Evolutionary conservation across 92 coral and sea anemone species (phyloP).

Genomic region (Galaxea fascicularis): DNA sequence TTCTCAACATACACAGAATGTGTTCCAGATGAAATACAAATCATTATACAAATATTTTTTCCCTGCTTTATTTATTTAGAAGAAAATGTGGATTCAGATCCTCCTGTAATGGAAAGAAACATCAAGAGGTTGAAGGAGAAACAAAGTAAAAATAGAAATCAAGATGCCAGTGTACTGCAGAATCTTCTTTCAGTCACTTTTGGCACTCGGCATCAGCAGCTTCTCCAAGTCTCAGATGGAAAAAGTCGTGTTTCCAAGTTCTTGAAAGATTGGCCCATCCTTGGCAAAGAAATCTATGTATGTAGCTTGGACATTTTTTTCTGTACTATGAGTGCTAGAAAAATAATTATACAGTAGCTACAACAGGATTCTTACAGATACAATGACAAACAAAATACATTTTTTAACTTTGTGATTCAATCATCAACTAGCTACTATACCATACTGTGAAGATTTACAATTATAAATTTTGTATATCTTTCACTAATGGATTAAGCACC

Average conservation of each 20-base stretch:
- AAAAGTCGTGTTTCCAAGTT: slow-evolving; percentile 24
- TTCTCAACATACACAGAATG: no score
- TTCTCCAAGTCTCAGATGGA: slow-evolving; percentile 22
- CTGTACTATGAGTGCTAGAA: no score
- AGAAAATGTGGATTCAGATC: slow-evolving; percentile 24
- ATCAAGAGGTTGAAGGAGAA: slow-evolving; percentile 31
- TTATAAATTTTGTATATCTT: no score
- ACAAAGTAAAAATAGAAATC: slow-evolving; percentile 30
- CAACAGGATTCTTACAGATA: slow-evolving; percentile 1
- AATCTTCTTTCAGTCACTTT: slow-evolving; percentile 38
- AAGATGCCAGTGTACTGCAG: slow-evolving; percentile 16
- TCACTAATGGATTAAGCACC: no score
- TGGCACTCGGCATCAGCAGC: slow-evolving; percentile 21
- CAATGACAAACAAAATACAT: no score
- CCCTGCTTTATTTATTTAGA: neutral
- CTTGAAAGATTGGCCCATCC: slow-evolving; percentile 34
- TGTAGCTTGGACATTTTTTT: neutral
- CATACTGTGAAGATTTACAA: no score
- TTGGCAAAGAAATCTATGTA: slow-evolving; percentile 32
- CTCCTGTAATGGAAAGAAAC: slow-evolving; percentile 27
- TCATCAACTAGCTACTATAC: no score
- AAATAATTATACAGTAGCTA: slow-evolving; percentile 20
- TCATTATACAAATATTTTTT: no score
- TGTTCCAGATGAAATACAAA: no score
- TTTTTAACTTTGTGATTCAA: no score